Evolutionary conservation across 2,113 vertebrate genomes (phyloP), one percentile per base, ranked within the genome.

Genomic region (Odobenus rosmarus): DNA sequence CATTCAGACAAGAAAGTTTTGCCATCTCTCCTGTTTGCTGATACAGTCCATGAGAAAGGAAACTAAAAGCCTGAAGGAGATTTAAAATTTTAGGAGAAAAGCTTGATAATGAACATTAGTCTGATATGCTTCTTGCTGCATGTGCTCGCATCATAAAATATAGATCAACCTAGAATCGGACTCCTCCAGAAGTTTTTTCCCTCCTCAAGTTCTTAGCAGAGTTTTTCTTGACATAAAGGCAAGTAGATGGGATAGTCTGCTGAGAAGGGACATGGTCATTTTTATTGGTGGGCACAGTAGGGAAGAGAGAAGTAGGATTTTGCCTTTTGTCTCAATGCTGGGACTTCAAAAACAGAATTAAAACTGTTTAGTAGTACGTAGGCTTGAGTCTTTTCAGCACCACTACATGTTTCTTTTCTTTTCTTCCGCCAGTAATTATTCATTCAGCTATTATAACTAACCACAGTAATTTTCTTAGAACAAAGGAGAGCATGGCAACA

Each of bases 371-470:
- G 92, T 49, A 92, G 57, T 67, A 53, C 14, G 33, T 12, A 91
- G 80, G 85, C 85, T 94, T 77, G 95, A 90, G 49, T 90, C 77
- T 93, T 95, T 95, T 95, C 39, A 39, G 84, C 76, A 57, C 59
- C 69, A 84, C 95, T 97, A 90, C 81, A 33, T 96, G 93, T 90
- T 97, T 95, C 92, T 96, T 96, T 97, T 92, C 94, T 94, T 96
- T 97, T 92, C 94, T 94, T 95, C 85, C 76, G 59, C 49, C 81
- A 11, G 97, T 96, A 98, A 98, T 98, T 96, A 96, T 93, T 96
- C 98, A 96, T 97, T 96, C 97, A 96, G 89, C 85, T 90, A 97
- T 98, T 98, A 98, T 86, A 83, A 97, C 93, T 98, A 98, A 98
- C 98, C 92, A 98, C 88, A 96, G 95, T 93, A 96, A 98, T 98